These are phyloP conservation scores for Hoplodrina ambigua DNA, from an alignment of 2,888 invertebrate species.

Conservation along the genomic window DNA sequence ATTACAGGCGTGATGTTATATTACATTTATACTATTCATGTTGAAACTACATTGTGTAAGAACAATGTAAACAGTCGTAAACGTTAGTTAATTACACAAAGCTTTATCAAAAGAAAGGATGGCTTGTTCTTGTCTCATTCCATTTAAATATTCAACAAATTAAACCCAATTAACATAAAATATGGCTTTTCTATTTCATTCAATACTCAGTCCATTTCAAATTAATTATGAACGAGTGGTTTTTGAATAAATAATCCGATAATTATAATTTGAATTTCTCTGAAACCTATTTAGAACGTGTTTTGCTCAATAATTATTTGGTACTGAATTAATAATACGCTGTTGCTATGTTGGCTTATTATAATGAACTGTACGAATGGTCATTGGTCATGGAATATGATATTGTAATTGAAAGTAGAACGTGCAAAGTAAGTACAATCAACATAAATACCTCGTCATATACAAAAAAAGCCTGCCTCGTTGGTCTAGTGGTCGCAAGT, in stretches of 20 bases:
- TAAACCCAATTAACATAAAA: conserved; percentile 32
- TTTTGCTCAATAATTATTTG: conserved; percentile 12
- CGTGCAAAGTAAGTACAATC: too few species aligned
- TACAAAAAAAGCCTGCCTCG: too few species aligned
- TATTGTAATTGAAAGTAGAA: not conserved
- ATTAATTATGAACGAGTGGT: conserved; percentile 42
- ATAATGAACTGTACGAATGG: not conserved
- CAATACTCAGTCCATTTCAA: conserved; percentile 12
- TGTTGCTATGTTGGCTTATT: not conserved
- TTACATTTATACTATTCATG: too few species aligned
- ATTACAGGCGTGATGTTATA: too few species aligned
- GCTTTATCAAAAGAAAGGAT: too few species aligned
- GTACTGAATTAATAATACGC: conserved; percentile 8
- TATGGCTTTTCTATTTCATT: conserved; percentile 11
- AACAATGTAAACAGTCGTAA: too few species aligned
- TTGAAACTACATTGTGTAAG: too few species aligned
- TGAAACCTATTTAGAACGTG: conserved; percentile 8
- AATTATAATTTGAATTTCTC: conserved; percentile 18
- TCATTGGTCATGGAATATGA: not conserved
- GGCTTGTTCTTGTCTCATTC: too few species aligned
- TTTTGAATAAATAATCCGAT: conserved; percentile 38
- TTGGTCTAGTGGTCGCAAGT: too few species aligned
- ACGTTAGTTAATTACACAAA: too few species aligned
- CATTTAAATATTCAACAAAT: conserved; percentile 21
- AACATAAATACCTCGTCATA: too few species aligned